phyloP scores from a whole-genome alignment of 2,888 invertebrate species.

The Odiellus spinosus region DNA sequence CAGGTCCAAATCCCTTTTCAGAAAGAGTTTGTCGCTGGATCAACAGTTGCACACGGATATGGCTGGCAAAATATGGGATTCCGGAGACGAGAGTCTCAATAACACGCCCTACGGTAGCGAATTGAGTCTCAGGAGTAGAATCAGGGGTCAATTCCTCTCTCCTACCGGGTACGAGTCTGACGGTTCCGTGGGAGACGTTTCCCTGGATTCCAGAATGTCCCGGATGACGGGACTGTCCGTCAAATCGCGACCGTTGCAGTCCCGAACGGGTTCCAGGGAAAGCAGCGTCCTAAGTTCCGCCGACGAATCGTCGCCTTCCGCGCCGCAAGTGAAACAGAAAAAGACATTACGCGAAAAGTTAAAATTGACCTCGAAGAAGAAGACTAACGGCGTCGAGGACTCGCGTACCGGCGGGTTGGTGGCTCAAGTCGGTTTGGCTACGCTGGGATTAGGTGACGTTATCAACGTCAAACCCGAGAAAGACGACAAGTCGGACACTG shows the following conservation, averaged over 20 bases:
- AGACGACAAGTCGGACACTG: slow-evolving; percentile 19
- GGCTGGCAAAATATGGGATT: slow-evolving; percentile 52
- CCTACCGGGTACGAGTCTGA: slow-evolving; percentile 19
- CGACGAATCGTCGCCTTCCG: slow-evolving; percentile 10
- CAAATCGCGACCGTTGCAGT: slow-evolving; percentile 6
- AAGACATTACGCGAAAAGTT: slow-evolving; percentile 41
- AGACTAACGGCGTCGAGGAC: slow-evolving; percentile 47
- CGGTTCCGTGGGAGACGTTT: slow-evolving; percentile 7
- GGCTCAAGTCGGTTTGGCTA: slow-evolving; percentile 21
- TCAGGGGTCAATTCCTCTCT: slow-evolving; percentile 4
- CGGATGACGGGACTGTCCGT: background rate
- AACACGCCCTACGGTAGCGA: slow-evolving; percentile 18
- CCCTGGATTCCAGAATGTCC: background rate
- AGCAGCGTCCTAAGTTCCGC: slow-evolving; percentile 9
- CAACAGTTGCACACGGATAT: slow-evolving; percentile 39
- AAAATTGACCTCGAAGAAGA: slow-evolving; percentile 57
- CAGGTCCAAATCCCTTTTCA: slow-evolving; percentile 34
- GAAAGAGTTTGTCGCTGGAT: slow-evolving; percentile 55
- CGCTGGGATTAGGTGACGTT: slow-evolving; percentile 11
- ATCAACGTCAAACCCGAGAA: slow-evolving; percentile 5
- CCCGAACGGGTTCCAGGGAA: slow-evolving; percentile 52
- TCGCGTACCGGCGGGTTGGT: slow-evolving; percentile 25
- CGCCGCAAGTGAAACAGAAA: slow-evolving; percentile 5
- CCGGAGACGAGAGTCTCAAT: slow-evolving; percentile 37
- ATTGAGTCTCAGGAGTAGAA: slow-evolving; percentile 8